phyloP scores from a whole-genome alignment of 2,888 invertebrate species.

The Conchocele bisecta region DNA sequence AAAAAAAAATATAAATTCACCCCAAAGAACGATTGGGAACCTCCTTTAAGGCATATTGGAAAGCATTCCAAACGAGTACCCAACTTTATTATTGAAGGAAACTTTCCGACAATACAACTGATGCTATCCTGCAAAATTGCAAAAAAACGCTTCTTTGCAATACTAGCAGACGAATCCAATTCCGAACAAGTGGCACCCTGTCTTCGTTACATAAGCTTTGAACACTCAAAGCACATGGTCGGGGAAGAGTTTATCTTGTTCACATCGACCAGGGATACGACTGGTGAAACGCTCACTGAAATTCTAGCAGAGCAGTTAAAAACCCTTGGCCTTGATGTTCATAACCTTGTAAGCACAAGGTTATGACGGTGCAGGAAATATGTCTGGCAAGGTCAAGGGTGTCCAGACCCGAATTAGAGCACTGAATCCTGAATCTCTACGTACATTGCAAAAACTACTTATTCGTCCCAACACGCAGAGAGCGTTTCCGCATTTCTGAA shows the following conservation, averaged over 20 bases:
- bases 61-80: too few species aligned
- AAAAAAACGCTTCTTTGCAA: too few species aligned
- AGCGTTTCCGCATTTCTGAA: not conserved
- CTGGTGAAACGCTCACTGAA: not conserved
- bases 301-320: slow-evolving; percentile 4
- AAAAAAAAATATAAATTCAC: too few species aligned
- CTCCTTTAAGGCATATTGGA: too few species aligned
- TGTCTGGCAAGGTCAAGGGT: slow-evolving; percentile 15
- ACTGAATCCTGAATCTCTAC: slow-evolving; percentile 1
- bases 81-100: too few species aligned
- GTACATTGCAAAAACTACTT: slow-evolving; percentile 16
- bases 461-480: slow-evolving; percentile 12
- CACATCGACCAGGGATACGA: slow-evolving; percentile 12
- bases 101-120: too few species aligned
- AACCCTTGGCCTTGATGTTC: slow-evolving; percentile 13
- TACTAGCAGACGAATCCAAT: too few species aligned
- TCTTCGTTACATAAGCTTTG: too few species aligned
- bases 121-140: too few species aligned
- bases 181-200: too few species aligned
- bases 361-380: slow-evolving; percentile 28
- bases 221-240: not conserved
- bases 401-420: slow-evolving; percentile 16
- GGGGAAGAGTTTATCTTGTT: slow-evolving; percentile 11
- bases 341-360: slow-evolving; percentile 13
- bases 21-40: too few species aligned